Percentiles rank a stretch among this genome's conserved stretches.
phyloP scores from a whole-genome alignment of 2,888 invertebrate species.

The Drosophila birchii region DNA sequence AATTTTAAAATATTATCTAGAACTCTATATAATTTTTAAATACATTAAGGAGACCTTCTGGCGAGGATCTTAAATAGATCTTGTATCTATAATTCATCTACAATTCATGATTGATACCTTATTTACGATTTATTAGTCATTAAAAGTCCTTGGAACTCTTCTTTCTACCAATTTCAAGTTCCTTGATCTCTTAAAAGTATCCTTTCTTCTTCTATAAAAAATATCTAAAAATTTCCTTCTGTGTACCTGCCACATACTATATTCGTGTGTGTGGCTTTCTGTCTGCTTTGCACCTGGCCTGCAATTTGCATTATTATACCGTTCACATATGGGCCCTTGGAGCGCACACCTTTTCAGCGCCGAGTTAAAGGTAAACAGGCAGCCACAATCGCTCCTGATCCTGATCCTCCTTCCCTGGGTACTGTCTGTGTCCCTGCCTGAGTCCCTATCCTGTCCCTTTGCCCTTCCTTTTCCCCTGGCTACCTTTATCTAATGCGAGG shows the following conservation, averaged over 20 bases:
- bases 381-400: conserved; percentile 48
- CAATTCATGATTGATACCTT: rapidly evolving
- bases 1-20: not conserved
- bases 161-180: not conserved
- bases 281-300: conserved; percentile 81
- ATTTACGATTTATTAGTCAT: not conserved
- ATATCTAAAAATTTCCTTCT: not conserved
- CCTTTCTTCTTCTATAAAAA: not conserved
- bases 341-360: conserved; percentile 39
- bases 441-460: conserved; percentile 42
- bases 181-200: not conserved
- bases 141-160: rapidly evolving
- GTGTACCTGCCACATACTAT: conserved; percentile 1
- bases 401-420: conserved; percentile 34
- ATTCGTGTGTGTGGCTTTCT: conserved; percentile 44
- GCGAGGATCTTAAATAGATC: not conserved
- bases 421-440: conserved; percentile 19
- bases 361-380: conserved; percentile 39
- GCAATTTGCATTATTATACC: conserved; percentile 78
- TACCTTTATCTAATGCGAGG: conserved; percentile 65
- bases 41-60: rapidly evolving
- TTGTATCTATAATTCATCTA: rapidly evolving
- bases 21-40: too few relatives aligned
- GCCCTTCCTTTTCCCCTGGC: conserved; percentile 17
- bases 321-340: conserved; percentile 61